Base-by-base conservation (phyloP, 1,140 invertebrate species). In the Tetranychus urticae region DNA sequence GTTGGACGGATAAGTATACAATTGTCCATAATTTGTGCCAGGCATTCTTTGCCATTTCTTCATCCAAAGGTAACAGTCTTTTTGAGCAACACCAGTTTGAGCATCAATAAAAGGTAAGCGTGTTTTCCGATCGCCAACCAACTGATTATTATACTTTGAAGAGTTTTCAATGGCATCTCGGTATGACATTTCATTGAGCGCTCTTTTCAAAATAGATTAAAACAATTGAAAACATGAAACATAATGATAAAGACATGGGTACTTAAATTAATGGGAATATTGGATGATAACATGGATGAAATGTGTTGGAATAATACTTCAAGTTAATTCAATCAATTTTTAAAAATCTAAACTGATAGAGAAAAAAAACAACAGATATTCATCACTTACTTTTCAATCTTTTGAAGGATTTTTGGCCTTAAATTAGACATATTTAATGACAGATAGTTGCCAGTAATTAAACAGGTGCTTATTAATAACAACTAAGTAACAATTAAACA, bases 21-120 rank as follows among this genome's bases (percentile, higher is more conserved):
- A 81, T 74, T 96, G 90, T 33, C 89, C 90, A 67, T 85, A 82
- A 63, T 78, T 77, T 58, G 86, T 77, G 64, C 90, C 90, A 55
- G 90, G 89, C 75, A 92, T 82, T 63, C 92, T 79, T 69, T 94
- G 84, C 69, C 85, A 79, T 68, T 82, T 78, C 50, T 81, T 81
- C 82, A 89, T 87, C 72, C 89, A 94, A 60, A 94, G 75, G 66
- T 83, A 83, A 67, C 86, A 91, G 74, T 94, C 88, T 37, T 59
- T 37, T 60, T 50, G 42, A 12, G 37, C 48, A 3, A 63, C 52
- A 46, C 45, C 62, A 63, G 92, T 97, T 75, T 96, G 90, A 3
- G 87, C 88, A 73, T 96, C 91, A 60, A 96, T 79, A 72, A 94
- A 97, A 42, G 92, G 92, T 76, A 96, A 82, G 57, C 92, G 78